Conservation (phyloP, 2,113 vertebrate genomes). For the Malaclemys terrapin region DNA sequence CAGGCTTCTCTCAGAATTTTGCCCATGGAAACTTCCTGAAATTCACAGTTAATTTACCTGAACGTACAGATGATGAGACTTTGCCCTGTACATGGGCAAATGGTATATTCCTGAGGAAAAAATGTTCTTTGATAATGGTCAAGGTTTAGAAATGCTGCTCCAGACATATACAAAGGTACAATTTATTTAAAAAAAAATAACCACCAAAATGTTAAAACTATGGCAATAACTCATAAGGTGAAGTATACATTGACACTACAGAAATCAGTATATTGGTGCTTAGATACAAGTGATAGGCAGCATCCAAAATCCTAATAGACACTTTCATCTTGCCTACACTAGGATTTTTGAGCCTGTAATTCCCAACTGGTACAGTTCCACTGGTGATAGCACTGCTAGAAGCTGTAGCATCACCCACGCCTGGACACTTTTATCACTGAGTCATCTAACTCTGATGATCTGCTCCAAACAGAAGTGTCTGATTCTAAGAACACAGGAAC, state of each 20-base stretch:
- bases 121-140: not conserved
- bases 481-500: not conserved
- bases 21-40: not conserved
- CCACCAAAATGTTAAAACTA: not conserved
- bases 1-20: not conserved
- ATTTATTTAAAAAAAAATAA: not conserved
- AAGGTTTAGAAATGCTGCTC: not conserved
- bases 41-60: not conserved
- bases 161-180: not conserved
- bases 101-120: not conserved
- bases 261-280: not conserved
- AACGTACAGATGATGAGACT: not conserved
- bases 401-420: not conserved
- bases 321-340: too few species aligned
- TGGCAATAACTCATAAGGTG: not conserved
- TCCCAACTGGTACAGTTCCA: too few species aligned
- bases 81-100: not conserved
- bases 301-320: not conserved
- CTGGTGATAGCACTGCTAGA: too few species aligned
- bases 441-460: not conserved
- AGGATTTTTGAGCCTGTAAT: too few species aligned
- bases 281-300: not conserved
- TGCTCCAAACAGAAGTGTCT: not conserved
- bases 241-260: not conserved
- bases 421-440: not conserved